phyloP scores from a whole-genome alignment of 2,797 vertebrate genomes.

The Oreortyx pictus region DNA sequence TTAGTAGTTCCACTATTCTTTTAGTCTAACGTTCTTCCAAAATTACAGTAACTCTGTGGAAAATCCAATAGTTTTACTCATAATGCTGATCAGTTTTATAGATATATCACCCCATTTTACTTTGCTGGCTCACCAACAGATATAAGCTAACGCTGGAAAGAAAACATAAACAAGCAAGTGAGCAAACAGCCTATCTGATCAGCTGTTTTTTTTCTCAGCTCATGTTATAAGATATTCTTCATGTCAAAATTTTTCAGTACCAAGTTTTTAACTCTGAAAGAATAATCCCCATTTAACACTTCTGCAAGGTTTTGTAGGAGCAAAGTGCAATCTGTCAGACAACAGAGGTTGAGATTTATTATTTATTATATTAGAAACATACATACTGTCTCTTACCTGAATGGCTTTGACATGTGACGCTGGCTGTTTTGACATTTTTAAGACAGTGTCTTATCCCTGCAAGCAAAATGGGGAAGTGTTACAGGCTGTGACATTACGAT shows the following conservation, averaged over 20 bases:
- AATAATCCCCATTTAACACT: constrained; percentile 21
- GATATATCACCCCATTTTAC: not conserved
- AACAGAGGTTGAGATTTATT: constrained; percentile 11
- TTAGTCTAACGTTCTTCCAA: not conserved
- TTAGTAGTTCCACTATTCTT: not conserved
- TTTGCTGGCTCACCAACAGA: not conserved
- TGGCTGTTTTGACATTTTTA: constrained; percentile 94
- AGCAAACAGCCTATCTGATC: not conserved
- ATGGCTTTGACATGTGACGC: constrained; percentile 96
- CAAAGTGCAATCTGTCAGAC: constrained; percentile 30
- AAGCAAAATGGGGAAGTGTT: constrained; percentile 80
- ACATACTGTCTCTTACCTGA: constrained; percentile 88
- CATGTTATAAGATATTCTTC: constrained; percentile 32
- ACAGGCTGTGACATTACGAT: constrained; percentile 81
- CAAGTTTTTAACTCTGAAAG: constrained; percentile 20
- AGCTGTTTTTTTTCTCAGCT: constrained; percentile 5
- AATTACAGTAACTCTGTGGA: not conserved
- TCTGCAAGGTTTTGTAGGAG: not conserved
- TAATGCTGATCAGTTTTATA: not conserved
- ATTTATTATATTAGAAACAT: constrained; percentile 54
- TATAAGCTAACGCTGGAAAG: not conserved
- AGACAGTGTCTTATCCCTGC: constrained; percentile 83
- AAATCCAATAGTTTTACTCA: not conserved
- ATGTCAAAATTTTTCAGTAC: constrained; percentile 39
- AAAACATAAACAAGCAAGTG: not conserved